Evolutionary conservation across 2,797 vertebrate genomes (phyloP), one percentile per base, ranked within the genome.

Genomic region (Epinephelus malabaricus): DNA sequence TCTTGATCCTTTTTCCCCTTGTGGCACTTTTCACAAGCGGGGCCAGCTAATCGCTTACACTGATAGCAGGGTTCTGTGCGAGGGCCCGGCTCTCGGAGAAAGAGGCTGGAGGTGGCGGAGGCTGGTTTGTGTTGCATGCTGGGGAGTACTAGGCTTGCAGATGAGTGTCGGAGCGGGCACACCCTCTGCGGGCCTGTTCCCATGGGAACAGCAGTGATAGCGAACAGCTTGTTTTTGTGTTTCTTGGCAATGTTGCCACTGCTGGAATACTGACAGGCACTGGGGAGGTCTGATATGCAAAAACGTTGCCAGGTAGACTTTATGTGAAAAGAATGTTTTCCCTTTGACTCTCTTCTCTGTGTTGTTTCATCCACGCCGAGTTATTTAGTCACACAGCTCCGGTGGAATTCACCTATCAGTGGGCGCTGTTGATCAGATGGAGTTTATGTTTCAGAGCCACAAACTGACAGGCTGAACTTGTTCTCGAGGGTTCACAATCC

Each of bases 141-240:
- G 73, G 69, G 78, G 81, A 80, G 84, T 59, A 38, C 34, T 8
- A 34, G 55, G 58, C 74, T 87, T 18, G 67, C 88, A 92, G 92
- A 94, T 90, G 93, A 94, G 87, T 81, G 86, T 89, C 75, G 51
- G 86, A 56, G 75, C 69, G 63, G 91, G 89, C 90, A 86, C 90
- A 90, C 92, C 92, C 91, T 92, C 83, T 34, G 85, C 43, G 76
- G 85, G 84, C 75, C 83, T 27, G 89, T 95, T 94, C 92, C 93
- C 93, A 94, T 94, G 92, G 93, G 92, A 93, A 94, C 92, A 5
- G 76, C 82, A 61, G 82, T 61, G 89, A 91, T 91, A 91, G 88
- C 53, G 79, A 93, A 92, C 92, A 92, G 92, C 91, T 92, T 94
- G 93, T 93, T 93, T 90, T 89, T 92, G 90, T 93, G 90, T 90